Conservation (phyloP, 2,797 vertebrate species). For the Manis javanica region DNA sequence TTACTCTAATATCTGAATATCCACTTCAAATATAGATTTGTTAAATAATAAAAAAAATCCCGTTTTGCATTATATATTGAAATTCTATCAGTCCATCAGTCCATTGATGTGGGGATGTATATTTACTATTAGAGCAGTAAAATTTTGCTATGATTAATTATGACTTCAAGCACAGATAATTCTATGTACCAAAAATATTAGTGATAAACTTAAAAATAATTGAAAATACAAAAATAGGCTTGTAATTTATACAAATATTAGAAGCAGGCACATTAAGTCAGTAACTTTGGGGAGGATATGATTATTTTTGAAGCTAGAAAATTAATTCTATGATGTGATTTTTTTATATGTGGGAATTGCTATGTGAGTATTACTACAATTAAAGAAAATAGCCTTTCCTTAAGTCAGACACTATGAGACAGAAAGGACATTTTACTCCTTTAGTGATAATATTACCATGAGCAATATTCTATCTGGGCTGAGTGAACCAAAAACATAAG, state of each 20-base stretch:
- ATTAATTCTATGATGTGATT: slow-evolving; percentile 11
- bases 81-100: background rate
- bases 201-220: slow-evolving; percentile 10
- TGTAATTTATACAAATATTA: background rate
- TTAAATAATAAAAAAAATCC: background rate
- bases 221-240: background rate
- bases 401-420: background rate
- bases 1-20: background rate
- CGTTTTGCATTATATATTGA: background rate
- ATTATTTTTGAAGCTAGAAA: background rate
- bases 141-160: background rate
- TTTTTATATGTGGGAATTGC: background rate
- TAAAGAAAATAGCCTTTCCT: background rate
- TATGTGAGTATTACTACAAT: background rate
- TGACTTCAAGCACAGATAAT: background rate
- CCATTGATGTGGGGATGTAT: background rate
- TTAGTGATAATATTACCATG: background rate
- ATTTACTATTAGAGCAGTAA: background rate
- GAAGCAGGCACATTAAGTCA: background rate
- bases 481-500: background rate
- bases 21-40: background rate
- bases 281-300: background rate
- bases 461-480: background rate
- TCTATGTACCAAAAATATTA: background rate
- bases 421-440: background rate